Evolutionary conservation across 1,140 invertebrate genomes (phyloP), one percentile per base, ranked within the genome.

Genomic region (Diuraphis noxia): DNA sequence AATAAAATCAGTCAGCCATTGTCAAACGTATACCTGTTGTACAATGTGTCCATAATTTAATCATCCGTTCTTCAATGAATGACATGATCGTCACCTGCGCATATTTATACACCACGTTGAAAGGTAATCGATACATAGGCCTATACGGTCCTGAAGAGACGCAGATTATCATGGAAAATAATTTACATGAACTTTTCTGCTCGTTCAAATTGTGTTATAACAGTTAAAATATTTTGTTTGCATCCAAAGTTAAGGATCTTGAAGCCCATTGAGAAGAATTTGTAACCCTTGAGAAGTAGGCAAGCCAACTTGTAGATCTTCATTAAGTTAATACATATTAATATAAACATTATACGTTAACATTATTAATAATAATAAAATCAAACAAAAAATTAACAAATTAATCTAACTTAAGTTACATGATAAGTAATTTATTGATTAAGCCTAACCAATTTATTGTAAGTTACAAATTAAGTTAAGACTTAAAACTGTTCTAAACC

Each of bases 81-180:
- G 89, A 91, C 89, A 91, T 49, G 77, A 91, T 52, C 89, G 89
- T 91, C 89, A 91, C 89, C 89, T 91, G 89, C 89, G 89, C 89
- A 91, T 91, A 91, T 79, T 91, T 91, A 91, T 81, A 91, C 89
- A 91, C 89, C 89, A 91, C 72, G 89, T 91, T 91, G 89, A 91
- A 91, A 81, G 89, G 89, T 91, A 91, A 91, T 91, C 89, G 89
- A 91, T 91, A 91, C 72, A 91, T 91, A 91, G 41, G 89, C 77
- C 89, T 91, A 91, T 81, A 91, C 77, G 89, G 89, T 91, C 89
- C 89, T 91, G 89, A 91, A 91, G 89, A 91, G 89, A 91, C 89
- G 89, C 89, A 91, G 77, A 82, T 91, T 88, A 91, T 82, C 89
- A 91, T 81, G 89, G 30, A 49, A 81, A 91, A 36, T 77, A 77